phyloP scores from a whole-genome alignment of 35 echinoderm and acorn worm genomes.

The Nesometra sesokonis region DNA sequence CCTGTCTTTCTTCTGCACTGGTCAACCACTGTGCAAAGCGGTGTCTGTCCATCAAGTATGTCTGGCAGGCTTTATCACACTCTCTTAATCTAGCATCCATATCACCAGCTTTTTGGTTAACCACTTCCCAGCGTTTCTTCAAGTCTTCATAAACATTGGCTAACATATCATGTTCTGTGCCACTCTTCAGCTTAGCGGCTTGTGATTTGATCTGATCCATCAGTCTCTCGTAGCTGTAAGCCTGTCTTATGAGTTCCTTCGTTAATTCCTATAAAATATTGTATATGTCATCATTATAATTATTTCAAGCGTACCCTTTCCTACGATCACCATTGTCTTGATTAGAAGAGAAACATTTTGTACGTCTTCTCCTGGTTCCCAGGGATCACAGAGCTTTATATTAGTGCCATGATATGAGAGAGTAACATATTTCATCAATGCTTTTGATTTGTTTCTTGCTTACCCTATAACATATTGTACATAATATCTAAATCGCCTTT shows the following conservation, averaged over 20 bases:
- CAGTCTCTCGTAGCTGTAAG: constrained; percentile 82
- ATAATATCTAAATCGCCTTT: too few relatives aligned
- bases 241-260: constrained; percentile 89
- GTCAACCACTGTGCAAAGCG: constrained; percentile 86
- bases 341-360: too few relatives aligned
- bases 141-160: constrained; percentile 48
- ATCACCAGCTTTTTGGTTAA: constrained; percentile 46
- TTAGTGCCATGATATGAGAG: too few relatives aligned
- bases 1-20: constrained; percentile 75
- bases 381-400: too few relatives aligned
- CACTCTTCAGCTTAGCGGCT: constrained; percentile 44
- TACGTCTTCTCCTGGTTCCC: too few relatives aligned
- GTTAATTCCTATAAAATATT: constrained; percentile 52
- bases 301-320: too few relatives aligned
- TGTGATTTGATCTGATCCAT: constrained; percentile 62
- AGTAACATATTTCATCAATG: too few relatives aligned
- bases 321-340: too few relatives aligned
- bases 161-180: constrained; percentile 60
- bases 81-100: constrained; percentile 54
- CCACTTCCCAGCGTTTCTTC: constrained; percentile 48
- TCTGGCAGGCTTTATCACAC: constrained; percentile 56
- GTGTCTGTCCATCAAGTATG: constrained; percentile 69
- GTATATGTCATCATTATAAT: too few relatives aligned
- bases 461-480: too few relatives aligned
- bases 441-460: too few relatives aligned